phyloP scores from a whole-genome alignment of 2,797 vertebrate genomes.

The Falco rusticolus region DNA sequence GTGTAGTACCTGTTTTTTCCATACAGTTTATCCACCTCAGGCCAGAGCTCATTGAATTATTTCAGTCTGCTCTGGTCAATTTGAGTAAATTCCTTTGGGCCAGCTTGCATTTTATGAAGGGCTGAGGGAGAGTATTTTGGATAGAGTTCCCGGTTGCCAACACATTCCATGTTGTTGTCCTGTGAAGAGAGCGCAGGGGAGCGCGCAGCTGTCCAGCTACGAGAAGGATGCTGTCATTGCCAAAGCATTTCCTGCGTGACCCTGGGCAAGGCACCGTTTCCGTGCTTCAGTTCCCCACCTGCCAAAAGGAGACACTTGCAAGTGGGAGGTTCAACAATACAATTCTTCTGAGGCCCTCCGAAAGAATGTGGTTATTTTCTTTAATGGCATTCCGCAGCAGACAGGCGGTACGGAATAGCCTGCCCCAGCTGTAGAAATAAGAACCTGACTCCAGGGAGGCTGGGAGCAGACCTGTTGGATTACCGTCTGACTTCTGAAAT shows the following conservation, averaged over 20 bases:
- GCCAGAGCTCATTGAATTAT: background rate
- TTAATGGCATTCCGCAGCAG: background rate
- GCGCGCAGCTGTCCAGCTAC: background rate
- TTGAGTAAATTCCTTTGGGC: background rate
- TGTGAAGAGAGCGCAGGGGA: background rate
- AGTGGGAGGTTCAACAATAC: background rate
- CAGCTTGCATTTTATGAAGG: background rate
- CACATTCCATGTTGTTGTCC: background rate
- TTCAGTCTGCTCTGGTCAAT: background rate
- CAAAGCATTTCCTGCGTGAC: background rate
- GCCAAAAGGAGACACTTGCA: background rate
- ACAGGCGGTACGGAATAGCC: accelerated
- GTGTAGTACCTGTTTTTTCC: background rate
- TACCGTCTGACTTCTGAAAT: background rate
- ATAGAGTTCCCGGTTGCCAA: background rate
- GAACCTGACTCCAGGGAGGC: background rate
- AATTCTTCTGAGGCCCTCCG: background rate
- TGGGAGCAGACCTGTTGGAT: background rate
- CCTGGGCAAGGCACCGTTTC: background rate
- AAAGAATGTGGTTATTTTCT: background rate
- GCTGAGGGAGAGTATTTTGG: background rate
- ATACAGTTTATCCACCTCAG: background rate
- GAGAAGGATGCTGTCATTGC: background rate
- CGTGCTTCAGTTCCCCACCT: background rate
- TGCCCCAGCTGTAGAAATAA: background rate